Base-by-base conservation (phyloP, 2,797 vertebrate genomes). In the Anisognathus igniventris region DNA sequence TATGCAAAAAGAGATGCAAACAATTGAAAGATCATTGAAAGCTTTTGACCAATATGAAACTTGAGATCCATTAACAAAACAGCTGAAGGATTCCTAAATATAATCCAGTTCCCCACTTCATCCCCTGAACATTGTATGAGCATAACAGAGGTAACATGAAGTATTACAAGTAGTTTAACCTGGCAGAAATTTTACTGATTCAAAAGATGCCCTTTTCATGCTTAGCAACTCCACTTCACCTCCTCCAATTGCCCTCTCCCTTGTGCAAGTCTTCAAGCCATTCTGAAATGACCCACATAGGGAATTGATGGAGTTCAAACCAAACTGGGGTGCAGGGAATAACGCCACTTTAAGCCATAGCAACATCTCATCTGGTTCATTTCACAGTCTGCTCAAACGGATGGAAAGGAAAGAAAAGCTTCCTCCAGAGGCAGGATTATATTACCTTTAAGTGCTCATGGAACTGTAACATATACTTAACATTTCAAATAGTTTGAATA, bases 401-500 rank as follows among this genome's bases (percentile, higher is more conserved):
- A 83, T 88, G 56, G 82, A 95, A 89, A 12, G 28, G 54, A 93
- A 92, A 21, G n/a, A 75, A 88, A 92, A 80, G 50, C 62, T 90
- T 95, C 79, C 70, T 91, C 68, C 70, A 61, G 72, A 83, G 78
- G 65, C 85, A 94, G 61, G 87, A 93, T 92, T 96, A 84, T 65
- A 95, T 92, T 96, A 88, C 73, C 72, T 95, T 81, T 88, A 95
- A 94, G 87, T 86, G 82, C 90, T 83, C 10, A 3, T 75, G 79
- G 80, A 95, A 86, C 31, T 83, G 62, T 54, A 96, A 95, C 86
- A 75, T 78, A 84, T 86, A 96, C 70, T 95, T 96, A 95, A 88
- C 79, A 90, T 92, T 95, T 96, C 96, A 96, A 92, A 66, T 17
- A 92, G 83, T 67, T 84, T 91, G 82, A 96, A 95, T 91, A 95